Percentiles rank a stretch among this genome's conserved stretches.
phyloP scores from a whole-genome alignment of 2,113 vertebrate genomes.

The Archilochus colubris region DNA sequence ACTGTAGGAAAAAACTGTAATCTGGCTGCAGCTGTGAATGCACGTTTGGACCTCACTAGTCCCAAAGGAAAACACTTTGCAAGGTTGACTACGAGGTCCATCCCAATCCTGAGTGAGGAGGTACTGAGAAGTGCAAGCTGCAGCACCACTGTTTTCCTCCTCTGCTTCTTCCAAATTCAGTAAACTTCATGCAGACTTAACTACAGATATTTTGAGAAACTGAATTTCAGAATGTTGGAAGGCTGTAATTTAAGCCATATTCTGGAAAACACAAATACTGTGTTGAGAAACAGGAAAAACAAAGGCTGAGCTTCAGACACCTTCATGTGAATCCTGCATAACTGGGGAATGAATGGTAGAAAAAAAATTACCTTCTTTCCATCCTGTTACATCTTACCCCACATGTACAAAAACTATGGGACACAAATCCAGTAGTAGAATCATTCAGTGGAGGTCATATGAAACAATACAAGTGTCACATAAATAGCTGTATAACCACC shows the following conservation, averaged over 20 bases:
- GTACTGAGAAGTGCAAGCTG: neutral
- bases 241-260: neutral
- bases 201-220: neutral
- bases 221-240: neutral
- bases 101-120: neutral
- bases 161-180: neutral
- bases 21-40: neutral
- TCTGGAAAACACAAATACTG: neutral
- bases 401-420: neutral
- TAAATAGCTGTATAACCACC: neutral
- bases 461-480: neutral
- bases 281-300: neutral
- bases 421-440: neutral
- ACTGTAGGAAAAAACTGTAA: neutral
- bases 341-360: neutral
- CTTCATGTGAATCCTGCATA: neutral
- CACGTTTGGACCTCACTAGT: neutral
- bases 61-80: neutral
- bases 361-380: neutral
- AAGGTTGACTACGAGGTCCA: neutral
- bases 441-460: neutral
- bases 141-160: neutral
- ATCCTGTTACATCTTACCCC: neutral
- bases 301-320: neutral
- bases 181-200: neutral